Percentiles rank a stretch among this genome's conserved stretches.
phyloP scores from a whole-genome alignment of 1,140 invertebrate genomes.

The Drosophila kepulauana region DNA sequence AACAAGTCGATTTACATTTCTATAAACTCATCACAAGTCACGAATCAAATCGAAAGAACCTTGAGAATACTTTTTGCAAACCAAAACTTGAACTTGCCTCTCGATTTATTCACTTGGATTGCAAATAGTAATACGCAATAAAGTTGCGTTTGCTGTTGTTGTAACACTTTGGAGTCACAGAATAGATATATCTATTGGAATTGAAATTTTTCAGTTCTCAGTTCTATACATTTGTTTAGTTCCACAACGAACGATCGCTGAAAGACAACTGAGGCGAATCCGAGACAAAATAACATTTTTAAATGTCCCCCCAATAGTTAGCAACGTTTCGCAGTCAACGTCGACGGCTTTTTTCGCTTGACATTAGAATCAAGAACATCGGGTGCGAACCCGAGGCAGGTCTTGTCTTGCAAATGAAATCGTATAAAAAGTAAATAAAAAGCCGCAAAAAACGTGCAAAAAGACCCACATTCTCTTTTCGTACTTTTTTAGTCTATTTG shows the following conservation, averaged over 20 bases:
- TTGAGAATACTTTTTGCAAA: constrained; percentile 25
- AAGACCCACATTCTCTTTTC: constrained; percentile 54
- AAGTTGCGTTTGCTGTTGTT: constrained; percentile 18
- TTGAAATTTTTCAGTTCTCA: background rate
- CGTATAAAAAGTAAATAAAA: constrained; percentile 52
- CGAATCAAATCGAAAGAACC: constrained; percentile 9
- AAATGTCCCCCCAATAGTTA: constrained; percentile 36
- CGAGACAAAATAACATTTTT: constrained; percentile 56
- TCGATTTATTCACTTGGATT: constrained; percentile 2
- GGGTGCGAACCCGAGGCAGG: background rate
- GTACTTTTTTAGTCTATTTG: constrained; percentile 18
- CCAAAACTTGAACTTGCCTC: constrained; percentile 57
- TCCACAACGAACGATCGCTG: constrained; percentile 61
- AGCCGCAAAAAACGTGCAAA: constrained; percentile 64
- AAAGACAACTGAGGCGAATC: constrained; percentile 58
- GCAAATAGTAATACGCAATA: constrained; percentile 34
- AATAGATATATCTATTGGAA: background rate
- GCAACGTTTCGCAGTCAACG: constrained; percentile 21
- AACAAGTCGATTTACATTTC: background rate
- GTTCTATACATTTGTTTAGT: constrained; percentile 13
- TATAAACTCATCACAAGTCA: constrained; percentile 8
- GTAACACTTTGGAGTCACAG: constrained; percentile 20
- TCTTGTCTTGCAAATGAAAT: constrained; percentile 43
- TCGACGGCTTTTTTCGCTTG: constrained; percentile 1
- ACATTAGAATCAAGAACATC: constrained; percentile 51